Evolutionary conservation across 2,797 vertebrate species (phyloP), one percentile per base, ranked within the genome.

Genomic region (Pipistrellus pipistrellus): DNA sequence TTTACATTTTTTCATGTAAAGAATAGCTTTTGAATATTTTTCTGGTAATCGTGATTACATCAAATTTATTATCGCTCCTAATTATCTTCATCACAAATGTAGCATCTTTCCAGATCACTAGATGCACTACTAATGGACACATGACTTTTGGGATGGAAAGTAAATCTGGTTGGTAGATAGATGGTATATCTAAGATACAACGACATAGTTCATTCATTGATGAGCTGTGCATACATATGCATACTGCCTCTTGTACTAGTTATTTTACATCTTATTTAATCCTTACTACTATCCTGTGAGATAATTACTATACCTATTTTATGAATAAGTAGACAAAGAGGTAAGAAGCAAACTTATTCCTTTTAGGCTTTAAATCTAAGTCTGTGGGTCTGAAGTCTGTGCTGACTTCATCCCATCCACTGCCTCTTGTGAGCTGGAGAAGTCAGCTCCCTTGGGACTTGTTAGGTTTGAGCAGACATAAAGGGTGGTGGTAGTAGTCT

Each of bases 251-350:
- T 17, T 23, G 20, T 32, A 69, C 38, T 62, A 38, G 35, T 72
- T 87, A 66, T 80, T 94, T 78, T 51, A 71, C n/a, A 75, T 27
- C 53, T 84, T 71, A 81, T 88, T 91, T 87, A 84, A 62, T 41
- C 13, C 27, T 91, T 17, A 69, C 44, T n/a, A 68, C 41, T 62
- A 20, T 30, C 18, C 23, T 81, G 5, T 27, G 20, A 91, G 32
- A 77, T 85, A 53, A 41, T 75, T 73, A 75, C 15, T 78, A 12
- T 85, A 82, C 30, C 9, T 51, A 44, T 35, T 93, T 85, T 84
- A 53, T 32, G 23, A 6, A 75, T 23, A 82, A 78, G 30, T 27
- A 85, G 23, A 76, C 35, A 78, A 86, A 90, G 35, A 64, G 10
- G 2, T 75, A 64, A 87, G 8, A 92, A 95, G 27, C 30, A 88